A percentile compares a stretch with the other conserved stretches of the same genome.
Conservation (phyloP, 2,888 invertebrate species). For the Anarsia innoxiella region DNA sequence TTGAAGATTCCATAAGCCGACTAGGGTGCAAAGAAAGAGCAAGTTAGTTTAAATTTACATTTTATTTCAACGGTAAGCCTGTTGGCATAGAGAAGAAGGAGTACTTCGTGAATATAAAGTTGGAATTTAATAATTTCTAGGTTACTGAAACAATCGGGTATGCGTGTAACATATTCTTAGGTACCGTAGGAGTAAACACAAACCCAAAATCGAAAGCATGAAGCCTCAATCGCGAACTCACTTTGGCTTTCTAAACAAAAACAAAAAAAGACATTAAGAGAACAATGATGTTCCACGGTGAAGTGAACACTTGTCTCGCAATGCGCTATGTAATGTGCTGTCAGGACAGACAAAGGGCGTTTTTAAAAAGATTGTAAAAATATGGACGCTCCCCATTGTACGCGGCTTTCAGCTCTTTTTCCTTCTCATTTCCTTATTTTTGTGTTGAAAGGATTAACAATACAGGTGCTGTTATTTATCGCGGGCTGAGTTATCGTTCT, state of each 20-base stretch:
- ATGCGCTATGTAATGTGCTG: constrained; percentile 55
- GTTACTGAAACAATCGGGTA: too few relatives aligned
- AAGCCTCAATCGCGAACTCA: too few relatives aligned
- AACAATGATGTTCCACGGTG: constrained; percentile 46
- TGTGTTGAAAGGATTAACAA: constrained; percentile 67
- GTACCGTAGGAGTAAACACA: too few relatives aligned
- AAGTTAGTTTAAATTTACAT: too few relatives aligned
- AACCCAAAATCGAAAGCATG: too few relatives aligned
- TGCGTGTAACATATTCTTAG: too few relatives aligned
- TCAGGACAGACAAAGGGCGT: constrained; percentile 59
- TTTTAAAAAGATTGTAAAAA: constrained; percentile 59
- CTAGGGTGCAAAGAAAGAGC: too few relatives aligned
- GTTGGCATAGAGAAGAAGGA: too few relatives aligned
- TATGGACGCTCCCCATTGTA: constrained; percentile 59
- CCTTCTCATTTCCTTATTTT: constrained; percentile 66
- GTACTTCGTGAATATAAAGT: too few relatives aligned
- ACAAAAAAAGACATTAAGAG: constrained; percentile 36
- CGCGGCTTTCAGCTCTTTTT: constrained; percentile 48
- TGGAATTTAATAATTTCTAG: too few relatives aligned
- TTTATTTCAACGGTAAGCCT: too few relatives aligned
- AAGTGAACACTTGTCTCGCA: constrained; percentile 62
- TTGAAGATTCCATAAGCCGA: too few relatives aligned
- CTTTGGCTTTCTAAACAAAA: constrained; percentile 28
- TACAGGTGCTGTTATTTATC: constrained; percentile 20
- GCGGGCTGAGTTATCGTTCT: constrained; percentile 5